Conservation (phyloP, 1,140 invertebrate genomes). For the Apis laboriosa region DNA sequence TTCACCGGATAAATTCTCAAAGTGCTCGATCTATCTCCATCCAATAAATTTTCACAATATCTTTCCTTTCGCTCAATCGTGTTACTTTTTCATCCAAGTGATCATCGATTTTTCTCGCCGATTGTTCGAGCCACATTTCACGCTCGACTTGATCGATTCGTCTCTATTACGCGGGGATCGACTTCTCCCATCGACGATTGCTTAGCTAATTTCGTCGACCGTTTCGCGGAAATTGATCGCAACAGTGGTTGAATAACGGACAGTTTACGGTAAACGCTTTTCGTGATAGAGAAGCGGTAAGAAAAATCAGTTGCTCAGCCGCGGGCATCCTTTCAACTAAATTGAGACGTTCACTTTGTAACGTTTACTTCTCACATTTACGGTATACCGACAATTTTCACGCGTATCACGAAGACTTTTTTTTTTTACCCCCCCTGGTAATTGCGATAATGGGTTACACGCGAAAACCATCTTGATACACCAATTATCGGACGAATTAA, state of each 20-base stretch:
- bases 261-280: slow-evolving; percentile 25
- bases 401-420: slow-evolving; percentile 14
- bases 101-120: neutral
- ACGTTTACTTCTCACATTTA: slow-evolving; percentile 16
- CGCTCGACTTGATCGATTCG: slow-evolving; percentile 6
- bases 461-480: neutral
- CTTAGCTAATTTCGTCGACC: neutral
- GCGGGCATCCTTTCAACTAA: slow-evolving; percentile 25
- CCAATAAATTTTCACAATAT: neutral
- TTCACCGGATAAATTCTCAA: too few relatives aligned
- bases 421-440: neutral
- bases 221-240: neutral
- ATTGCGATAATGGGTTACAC: neutral
- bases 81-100: neutral
- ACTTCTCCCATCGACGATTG: neutral
- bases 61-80: neutral
- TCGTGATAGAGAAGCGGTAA: neutral
- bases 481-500: neutral
- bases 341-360: slow-evolving; percentile 44
- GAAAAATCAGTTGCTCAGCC: slow-evolving; percentile 9
- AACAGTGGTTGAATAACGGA: slow-evolving; percentile 17
- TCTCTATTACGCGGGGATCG: neutral
- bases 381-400: slow-evolving; percentile 21
- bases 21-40: neutral
- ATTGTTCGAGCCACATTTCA: slow-evolving; percentile 3